Percentiles rank a stretch among this genome's conserved stretches.
phyloP scores from a whole-genome alignment of 2,888 invertebrate species.

The Leucophenga maculata region DNA sequence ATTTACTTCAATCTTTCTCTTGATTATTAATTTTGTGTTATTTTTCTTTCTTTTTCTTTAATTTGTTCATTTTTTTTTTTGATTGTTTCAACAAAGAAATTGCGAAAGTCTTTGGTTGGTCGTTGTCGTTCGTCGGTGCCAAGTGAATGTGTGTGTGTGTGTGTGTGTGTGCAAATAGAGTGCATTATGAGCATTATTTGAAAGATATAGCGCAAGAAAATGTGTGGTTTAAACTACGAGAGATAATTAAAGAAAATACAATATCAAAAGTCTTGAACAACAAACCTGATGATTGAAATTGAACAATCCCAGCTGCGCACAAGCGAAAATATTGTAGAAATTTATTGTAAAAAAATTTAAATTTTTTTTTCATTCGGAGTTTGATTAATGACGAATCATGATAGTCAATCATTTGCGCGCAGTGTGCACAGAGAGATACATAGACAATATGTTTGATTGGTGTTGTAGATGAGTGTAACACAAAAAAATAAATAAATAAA shows the following conservation, averaged over 20 bases:
- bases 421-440: conserved; percentile 34
- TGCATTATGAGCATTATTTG: conserved; percentile 47
- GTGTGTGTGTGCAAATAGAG: conserved; percentile 41
- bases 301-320: conserved; percentile 69
- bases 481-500: conserved; percentile 27
- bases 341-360: conserved; percentile 30
- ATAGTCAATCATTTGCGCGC: conserved; percentile 2
- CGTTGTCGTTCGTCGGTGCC: too few species aligned
- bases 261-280: conserved; percentile 70
- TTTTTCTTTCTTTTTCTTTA: conserved; percentile 34
- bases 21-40: conserved; percentile 33
- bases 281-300: conserved; percentile 72
- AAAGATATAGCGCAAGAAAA: too few species aligned
- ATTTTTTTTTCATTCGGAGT: conserved; percentile 35
- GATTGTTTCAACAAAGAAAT: background rate
- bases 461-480: too few species aligned
- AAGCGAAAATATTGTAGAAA: conserved; percentile 29
- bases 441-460: conserved; percentile 29
- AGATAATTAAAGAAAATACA: too few species aligned
- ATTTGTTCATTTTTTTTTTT: conserved; percentile 17
- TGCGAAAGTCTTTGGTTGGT: conserved; percentile 35
- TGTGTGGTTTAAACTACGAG: too few species aligned
- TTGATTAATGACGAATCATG: conserved; percentile 28
- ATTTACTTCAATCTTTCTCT: background rate
- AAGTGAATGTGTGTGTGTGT: conserved; percentile 20